phyloP scores from a whole-genome alignment of 2,888 invertebrate species.

The Phaedon cochleariae region DNA sequence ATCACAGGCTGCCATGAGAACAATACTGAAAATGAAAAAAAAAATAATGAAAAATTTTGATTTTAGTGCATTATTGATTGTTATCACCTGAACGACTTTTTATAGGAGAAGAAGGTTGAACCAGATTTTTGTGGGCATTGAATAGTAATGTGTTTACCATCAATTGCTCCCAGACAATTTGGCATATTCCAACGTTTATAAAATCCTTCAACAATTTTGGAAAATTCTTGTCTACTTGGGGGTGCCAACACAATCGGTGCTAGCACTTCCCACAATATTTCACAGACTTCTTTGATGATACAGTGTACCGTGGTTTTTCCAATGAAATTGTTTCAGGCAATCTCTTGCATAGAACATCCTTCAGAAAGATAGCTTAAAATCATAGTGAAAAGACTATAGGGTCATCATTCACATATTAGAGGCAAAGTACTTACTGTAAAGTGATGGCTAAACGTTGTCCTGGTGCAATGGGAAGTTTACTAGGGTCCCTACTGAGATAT shows the following conservation, averaged over 20 bases:
- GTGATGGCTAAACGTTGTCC: too few relatives aligned
- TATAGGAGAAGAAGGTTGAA: too few relatives aligned
- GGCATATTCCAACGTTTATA: too few relatives aligned
- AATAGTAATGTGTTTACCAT: too few relatives aligned
- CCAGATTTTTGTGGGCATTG: slow-evolving; percentile 27
- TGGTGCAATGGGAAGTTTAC: neutral
- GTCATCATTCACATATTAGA: too few relatives aligned
- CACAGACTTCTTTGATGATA: slow-evolving; percentile 40
- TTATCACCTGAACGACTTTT: slow-evolving; percentile 19
- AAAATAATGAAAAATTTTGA: slow-evolving; percentile 7
- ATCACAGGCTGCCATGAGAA: slow-evolving; percentile 23
- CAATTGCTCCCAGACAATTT: too few relatives aligned
- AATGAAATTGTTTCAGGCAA: slow-evolving; percentile 35
- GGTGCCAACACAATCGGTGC: too few relatives aligned
- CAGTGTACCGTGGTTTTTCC: slow-evolving; percentile 47
- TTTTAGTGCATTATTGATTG: neutral
- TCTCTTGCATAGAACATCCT: slow-evolving; percentile 38
- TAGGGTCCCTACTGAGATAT: neutral
- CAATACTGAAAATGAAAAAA: slow-evolving; percentile 20
- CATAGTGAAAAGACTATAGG: too few relatives aligned
- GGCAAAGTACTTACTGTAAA: slow-evolving; percentile 6
- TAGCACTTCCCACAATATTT: slow-evolving; percentile 45
- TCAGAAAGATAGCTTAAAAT: slow-evolving; percentile 36
- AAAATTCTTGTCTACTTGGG: slow-evolving; percentile 8
- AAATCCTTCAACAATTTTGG: slow-evolving; percentile 24